Conservation (phyloP, 2,888 invertebrate genomes). For the Nymphalis c-album region DNA sequence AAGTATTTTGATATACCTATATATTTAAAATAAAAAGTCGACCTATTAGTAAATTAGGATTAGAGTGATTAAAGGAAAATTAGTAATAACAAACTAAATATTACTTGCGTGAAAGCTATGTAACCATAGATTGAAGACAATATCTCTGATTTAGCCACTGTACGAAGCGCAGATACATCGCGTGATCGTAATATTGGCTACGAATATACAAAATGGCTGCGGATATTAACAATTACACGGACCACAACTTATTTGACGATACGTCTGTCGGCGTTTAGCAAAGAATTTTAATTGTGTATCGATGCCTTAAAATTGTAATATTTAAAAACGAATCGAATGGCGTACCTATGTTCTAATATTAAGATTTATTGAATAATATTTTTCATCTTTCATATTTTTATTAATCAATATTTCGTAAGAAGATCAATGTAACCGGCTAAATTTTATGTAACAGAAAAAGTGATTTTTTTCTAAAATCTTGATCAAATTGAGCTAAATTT, state of each 20-base stretch:
- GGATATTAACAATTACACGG: slow-evolving; percentile 61
- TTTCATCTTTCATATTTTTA: too few relatives aligned
- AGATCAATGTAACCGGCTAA: too few relatives aligned
- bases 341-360: neutral
- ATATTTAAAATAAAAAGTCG: too few relatives aligned
- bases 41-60: too few relatives aligned
- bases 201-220: slow-evolving; percentile 40
- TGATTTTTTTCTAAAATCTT: too few relatives aligned
- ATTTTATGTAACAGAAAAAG: too few relatives aligned
- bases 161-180: slow-evolving; percentile 15
- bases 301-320: slow-evolving; percentile 34
- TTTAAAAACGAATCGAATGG: slow-evolving; percentile 6
- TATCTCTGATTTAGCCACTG: slow-evolving; percentile 17
- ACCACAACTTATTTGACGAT: slow-evolving; percentile 50
- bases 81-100: too few relatives aligned
- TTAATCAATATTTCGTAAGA: too few relatives aligned
- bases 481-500: too few relatives aligned
- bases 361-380: neutral
- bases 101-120: neutral
- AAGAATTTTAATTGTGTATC: slow-evolving; percentile 45
- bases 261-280: slow-evolving; percentile 32
- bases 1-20: too few relatives aligned
- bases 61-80: too few relatives aligned
- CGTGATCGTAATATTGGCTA: slow-evolving; percentile 33
- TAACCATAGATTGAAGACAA: neutral